phyloP scores from a whole-genome alignment of 1,140 invertebrate genomes.

The Stenopsyche tienmushanensis region DNA sequence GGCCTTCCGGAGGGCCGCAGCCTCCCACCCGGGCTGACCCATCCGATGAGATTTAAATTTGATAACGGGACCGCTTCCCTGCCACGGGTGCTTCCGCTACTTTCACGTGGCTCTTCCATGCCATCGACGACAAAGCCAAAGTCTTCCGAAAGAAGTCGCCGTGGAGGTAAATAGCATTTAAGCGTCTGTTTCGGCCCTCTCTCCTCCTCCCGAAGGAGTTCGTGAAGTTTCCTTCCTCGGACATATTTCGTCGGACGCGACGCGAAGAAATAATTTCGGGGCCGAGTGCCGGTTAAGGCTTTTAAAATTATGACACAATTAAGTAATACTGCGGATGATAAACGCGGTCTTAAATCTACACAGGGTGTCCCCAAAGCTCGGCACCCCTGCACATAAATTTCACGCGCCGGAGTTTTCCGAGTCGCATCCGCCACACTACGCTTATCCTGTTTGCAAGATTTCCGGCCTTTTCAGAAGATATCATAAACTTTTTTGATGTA shows the following conservation, averaged over 20 bases:
- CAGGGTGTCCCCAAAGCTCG: constrained; percentile 23
- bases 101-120: no score
- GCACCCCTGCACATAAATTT: constrained; percentile 34
- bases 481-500: constrained; percentile 43
- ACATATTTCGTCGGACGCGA: no score
- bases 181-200: no score
- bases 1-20: background rate
- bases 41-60: no score
- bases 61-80: background rate
- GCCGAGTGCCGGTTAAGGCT: background rate
- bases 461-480: constrained; percentile 38
- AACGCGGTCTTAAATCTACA: constrained; percentile 31
- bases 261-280: background rate
- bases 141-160: background rate
- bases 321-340: constrained; percentile 29
- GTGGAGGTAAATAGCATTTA: no score
- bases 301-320: constrained; percentile 27
- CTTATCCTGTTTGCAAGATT: constrained; percentile 41
- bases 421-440: constrained; percentile 24
- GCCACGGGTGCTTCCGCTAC: no score
- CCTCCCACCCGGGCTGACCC: background rate
- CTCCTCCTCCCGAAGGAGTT: no score
- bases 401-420: constrained; percentile 32
- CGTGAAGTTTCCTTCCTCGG: no score
- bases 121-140: no score